Base-by-base conservation (phyloP, 2,888 invertebrate genomes). In the Heterodera filipjevi region DNA sequence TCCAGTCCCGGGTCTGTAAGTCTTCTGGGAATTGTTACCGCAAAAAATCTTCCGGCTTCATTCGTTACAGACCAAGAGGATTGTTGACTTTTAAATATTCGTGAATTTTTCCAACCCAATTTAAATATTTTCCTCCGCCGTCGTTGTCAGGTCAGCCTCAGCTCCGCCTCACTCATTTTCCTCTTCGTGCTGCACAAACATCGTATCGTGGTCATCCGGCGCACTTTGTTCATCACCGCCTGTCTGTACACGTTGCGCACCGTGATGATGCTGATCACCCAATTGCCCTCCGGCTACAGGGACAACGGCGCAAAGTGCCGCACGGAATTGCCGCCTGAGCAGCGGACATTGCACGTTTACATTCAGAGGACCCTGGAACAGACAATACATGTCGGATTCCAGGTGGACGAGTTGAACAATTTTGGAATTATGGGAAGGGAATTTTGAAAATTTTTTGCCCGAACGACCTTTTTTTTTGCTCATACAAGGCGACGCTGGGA, bases 351-450 rank as follows among this genome's bases (percentile, higher is more conserved):
- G 39, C n/a, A 73, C 22, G 78, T 84, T 5, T 85, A 89, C 72
- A 71, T 85, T 49, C 64, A 71, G 19, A 80, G 87, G 1, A 76
- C 86, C 1, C 75, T 85, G 30, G 86, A 85, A 74, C 89, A 89
- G 82, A 85, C 84, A n/a, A 80, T 86, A 33, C 83, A 84, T 27
- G 78, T 89, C 66, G 89, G 89, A n/a, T 85, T 89, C 71, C 88
- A 87, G 83, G 86, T 84, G 30, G 66, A 39, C 6, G 39, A 39
- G 39, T 12, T 12, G 39, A n/a, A n/a, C n/a, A n/a, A n/a, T n/a
- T n/a, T n/a, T n/a, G n/a, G n/a, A n/a, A n/a, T n/a, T 39, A 12
- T 6, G 39, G 39, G 39, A 39, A 39, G n/a, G n/a, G n/a, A n/a
- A n/a, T 76, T 70, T 30, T 16, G 16, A 33, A 22, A 44, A 44